Percentiles rank a stretch among this genome's conserved stretches.
These are phyloP conservation scores for Erpetoichthys calabaricus DNA, from an alignment of 2,797 vertebrate genomes.

Conservation along the genomic window DNA sequence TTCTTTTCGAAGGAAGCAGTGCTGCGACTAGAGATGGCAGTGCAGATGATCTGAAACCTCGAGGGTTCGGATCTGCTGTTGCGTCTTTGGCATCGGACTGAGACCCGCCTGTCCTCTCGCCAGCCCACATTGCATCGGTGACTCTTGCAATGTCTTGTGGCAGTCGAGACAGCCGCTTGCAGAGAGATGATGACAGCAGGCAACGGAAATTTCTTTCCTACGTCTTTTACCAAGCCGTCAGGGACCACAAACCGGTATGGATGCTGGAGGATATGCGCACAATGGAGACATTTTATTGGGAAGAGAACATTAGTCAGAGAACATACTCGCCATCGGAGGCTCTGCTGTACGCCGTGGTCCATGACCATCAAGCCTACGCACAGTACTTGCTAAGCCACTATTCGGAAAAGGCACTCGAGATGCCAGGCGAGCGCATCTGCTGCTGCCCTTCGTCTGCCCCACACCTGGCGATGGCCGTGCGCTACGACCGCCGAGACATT, in stretches of 20 bases:
- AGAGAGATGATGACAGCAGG: slow-evolving; percentile 37
- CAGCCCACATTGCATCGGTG: neutral
- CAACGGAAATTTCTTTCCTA: slow-evolving; percentile 56
- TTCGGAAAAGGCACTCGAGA: slow-evolving; percentile 57
- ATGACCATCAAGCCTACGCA: slow-evolving; percentile 70
- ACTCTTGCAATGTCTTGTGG: slow-evolving; percentile 26
- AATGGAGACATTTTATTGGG: slow-evolving; percentile 67
- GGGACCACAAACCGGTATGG: slow-evolving; percentile 70
- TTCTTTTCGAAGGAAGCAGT: too few species aligned
- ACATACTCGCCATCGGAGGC: slow-evolving; percentile 71
- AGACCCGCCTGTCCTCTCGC: too few species aligned
- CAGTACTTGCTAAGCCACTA: slow-evolving; percentile 60
- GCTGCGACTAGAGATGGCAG: too few species aligned
- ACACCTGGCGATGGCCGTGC: slow-evolving; percentile 65
- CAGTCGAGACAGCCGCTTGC: slow-evolving; percentile 29
- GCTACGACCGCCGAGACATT: slow-evolving; percentile 65
- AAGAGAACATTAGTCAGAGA: slow-evolving; percentile 48
- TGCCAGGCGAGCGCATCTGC: slow-evolving; percentile 65
- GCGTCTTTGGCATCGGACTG: too few species aligned
- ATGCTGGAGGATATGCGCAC: slow-evolving; percentile 76
- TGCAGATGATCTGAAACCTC: too few species aligned
- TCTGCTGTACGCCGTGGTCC: slow-evolving; percentile 72
- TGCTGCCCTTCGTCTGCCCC: slow-evolving; percentile 59
- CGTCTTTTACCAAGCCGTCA: slow-evolving; percentile 69
- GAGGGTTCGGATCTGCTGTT: too few species aligned